A percentile compares a stretch with the other conserved stretches of the same genome.
phyloP scores from a whole-genome alignment of 2,113 vertebrate species.

The Manacus vitellinus region DNA sequence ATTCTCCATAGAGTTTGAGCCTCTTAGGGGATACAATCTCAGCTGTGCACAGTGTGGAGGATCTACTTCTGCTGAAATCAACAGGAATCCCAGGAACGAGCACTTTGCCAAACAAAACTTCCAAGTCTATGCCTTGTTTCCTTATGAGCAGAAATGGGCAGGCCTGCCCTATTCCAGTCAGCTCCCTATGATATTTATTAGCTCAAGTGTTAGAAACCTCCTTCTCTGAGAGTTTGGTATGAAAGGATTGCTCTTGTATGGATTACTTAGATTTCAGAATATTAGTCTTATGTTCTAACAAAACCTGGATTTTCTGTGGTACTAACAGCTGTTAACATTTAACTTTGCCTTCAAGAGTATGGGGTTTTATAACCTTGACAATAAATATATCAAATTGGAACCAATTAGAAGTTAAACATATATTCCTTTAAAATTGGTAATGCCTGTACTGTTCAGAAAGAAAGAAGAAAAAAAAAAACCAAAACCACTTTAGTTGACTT shows the following conservation, averaged over 20 bases:
- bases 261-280: not conserved
- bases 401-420: slow-evolving; percentile 50
- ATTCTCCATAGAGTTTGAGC: not conserved
- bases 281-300: not conserved
- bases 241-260: not conserved
- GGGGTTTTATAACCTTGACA: slow-evolving; percentile 38
- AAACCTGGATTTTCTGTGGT: not conserved
- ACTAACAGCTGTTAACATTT: slow-evolving; percentile 24
- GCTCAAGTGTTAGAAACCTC: not conserved
- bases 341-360: slow-evolving; percentile 1
- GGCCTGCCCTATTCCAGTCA: not conserved
- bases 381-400: slow-evolving; percentile 10
- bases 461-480: slow-evolving; percentile 7
- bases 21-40: not conserved
- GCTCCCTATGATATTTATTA: not conserved
- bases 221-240: not conserved
- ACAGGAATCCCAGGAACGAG: not conserved
- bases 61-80: not conserved
- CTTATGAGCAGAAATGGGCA: not conserved
- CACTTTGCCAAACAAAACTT: not conserved
- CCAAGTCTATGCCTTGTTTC: not conserved
- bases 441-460: slow-evolving; percentile 30
- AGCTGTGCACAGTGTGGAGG: not conserved
- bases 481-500: not conserved
- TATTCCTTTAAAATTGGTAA: slow-evolving; percentile 40